Evolutionary conservation across 2,113 vertebrate genomes (phyloP).

Genomic region (Cinclus cinclus): DNA sequence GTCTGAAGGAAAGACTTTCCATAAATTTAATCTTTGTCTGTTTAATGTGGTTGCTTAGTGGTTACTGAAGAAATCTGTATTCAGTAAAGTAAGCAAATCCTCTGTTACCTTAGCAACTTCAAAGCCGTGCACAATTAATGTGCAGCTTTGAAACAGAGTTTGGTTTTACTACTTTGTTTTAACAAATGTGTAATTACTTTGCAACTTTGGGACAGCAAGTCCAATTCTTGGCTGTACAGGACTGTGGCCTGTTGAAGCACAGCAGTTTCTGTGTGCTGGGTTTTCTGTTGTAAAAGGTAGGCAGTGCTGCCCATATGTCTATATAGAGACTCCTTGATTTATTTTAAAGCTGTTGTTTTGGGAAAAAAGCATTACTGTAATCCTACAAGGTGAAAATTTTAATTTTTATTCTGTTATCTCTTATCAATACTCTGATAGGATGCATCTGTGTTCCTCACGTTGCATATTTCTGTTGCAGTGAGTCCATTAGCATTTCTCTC

Average conservation of each 20-base stretch:
- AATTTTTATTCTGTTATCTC: neutral
- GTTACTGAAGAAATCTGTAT: neutral
- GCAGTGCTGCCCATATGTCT: neutral
- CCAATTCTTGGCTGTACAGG: neutral
- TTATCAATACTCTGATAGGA: neutral
- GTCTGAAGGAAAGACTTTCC: neutral
- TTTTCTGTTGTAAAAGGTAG: neutral
- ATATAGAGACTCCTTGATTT: neutral
- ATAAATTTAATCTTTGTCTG: neutral
- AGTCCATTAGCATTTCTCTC: neutral
- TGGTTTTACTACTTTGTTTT: neutral
- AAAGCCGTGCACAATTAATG: neutral
- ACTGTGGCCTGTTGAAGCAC: neutral
- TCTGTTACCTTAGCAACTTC: neutral
- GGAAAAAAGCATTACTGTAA: neutral
- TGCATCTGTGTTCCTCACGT: fast-evolving
- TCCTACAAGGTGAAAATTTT: neutral
- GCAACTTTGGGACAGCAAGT: neutral
- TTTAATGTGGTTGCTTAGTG: neutral
- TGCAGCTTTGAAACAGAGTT: neutral
- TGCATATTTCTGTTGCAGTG: neutral
- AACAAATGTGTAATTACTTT: neutral
- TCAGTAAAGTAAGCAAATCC: neutral
- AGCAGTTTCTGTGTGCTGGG: neutral
- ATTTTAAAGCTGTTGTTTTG: neutral